Percentiles rank a stretch among this genome's conserved stretches.
phyloP scores from a whole-genome alignment of 2,113 vertebrate species.

The Rhinolophus sinicus region DNA sequence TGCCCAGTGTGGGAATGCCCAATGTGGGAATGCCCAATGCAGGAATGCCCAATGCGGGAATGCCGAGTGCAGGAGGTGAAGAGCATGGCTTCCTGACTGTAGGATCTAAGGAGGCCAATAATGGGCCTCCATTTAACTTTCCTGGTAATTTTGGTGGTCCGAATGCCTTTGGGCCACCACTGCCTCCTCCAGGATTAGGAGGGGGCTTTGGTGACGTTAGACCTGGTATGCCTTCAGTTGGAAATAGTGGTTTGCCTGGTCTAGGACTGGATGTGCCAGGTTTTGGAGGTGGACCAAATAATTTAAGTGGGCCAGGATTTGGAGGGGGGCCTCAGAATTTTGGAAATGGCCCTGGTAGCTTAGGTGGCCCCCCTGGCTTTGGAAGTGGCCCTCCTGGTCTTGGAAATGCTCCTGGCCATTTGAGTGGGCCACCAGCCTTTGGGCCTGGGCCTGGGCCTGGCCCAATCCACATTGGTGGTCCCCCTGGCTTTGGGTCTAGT shows the following conservation, averaged over 20 bases:
- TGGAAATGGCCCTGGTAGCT: slow-evolving; percentile 90
- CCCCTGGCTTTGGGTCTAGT: slow-evolving; percentile 89
- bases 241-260: slow-evolving; percentile 90
- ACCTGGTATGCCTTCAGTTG: slow-evolving; percentile 88
- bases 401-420: slow-evolving; percentile 87
- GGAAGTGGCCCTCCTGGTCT: slow-evolving; percentile 89
- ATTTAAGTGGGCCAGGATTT: slow-evolving; percentile 89
- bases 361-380: slow-evolving; percentile 90
- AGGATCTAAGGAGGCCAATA: slow-evolving; percentile 91
- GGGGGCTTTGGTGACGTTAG: slow-evolving; percentile 92
- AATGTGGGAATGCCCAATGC: background rate
- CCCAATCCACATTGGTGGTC: slow-evolving; percentile 88
- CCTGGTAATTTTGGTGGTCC: slow-evolving; percentile 91
- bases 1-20: background rate
- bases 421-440: slow-evolving; percentile 88
- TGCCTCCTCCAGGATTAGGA: slow-evolving; percentile 92
- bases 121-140: slow-evolving; percentile 92
- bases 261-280: slow-evolving; percentile 92
- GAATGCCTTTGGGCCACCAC: slow-evolving; percentile 92
- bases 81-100: slow-evolving; percentile 93
- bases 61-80: slow-evolving; percentile 85
- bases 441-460: slow-evolving; percentile 87
- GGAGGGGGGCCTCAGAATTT: slow-evolving; percentile 91
- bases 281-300: slow-evolving; percentile 90
- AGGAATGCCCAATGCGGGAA: background rate